Evolutionary conservation across 2,797 vertebrate genomes (phyloP).

Genomic region (Eleutherodactylus coqui): DNA sequence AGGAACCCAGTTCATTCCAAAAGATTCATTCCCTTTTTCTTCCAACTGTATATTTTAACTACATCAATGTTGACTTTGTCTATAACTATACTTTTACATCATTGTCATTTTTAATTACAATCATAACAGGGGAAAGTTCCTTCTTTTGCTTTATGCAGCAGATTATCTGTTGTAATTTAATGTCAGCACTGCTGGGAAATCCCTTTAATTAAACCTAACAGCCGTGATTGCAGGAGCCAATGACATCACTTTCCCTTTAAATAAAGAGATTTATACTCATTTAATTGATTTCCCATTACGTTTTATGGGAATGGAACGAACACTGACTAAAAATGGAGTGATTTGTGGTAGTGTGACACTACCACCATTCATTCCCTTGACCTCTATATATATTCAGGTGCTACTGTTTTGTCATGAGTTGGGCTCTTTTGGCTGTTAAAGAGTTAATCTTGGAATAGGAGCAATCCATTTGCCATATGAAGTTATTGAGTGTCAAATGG

Average conservation of each 20-base stretch:
- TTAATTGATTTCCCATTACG: not conserved
- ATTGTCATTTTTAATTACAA: no score
- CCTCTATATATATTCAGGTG: constrained; percentile 32
- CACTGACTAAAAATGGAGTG: not conserved
- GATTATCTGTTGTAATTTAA: no score
- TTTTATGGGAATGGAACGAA: not conserved
- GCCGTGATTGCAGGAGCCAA: not conserved
- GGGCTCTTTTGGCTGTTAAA: constrained; percentile 20
- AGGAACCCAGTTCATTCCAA: no score
- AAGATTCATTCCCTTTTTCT: no score
- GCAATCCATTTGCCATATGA: constrained; percentile 63
- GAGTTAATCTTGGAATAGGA: constrained; percentile 57
- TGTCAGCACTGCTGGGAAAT: no score
- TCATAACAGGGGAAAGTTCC: no score
- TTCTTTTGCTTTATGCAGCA: no score
- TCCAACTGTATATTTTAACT: no score
- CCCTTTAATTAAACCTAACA: no score
- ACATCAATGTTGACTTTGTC: no score
- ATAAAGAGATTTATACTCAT: not conserved
- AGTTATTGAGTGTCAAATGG: constrained; percentile 63
- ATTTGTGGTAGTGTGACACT: constrained; percentile 25
- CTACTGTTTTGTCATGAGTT: constrained; percentile 43
- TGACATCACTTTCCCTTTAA: not conserved
- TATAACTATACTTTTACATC: no score
- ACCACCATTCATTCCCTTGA: constrained; percentile 28